Evolutionary conservation across 2,113 vertebrate genomes (phyloP), one percentile per base, ranked within the genome.

Genomic region (Heterocephalus glaber): DNA sequence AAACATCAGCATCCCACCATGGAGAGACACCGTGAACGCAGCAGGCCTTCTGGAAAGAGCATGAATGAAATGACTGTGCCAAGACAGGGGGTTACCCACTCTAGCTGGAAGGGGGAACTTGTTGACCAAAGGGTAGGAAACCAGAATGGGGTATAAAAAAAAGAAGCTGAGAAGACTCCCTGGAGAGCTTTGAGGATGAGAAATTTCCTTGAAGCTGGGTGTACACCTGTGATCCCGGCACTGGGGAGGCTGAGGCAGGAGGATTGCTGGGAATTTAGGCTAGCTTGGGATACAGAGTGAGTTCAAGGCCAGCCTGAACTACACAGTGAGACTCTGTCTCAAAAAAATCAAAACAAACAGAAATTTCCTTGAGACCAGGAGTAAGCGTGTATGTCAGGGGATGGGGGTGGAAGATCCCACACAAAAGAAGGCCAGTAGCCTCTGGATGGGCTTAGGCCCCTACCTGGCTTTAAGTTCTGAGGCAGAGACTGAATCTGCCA

Each of bases 401-500:
- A 12, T 5, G 2, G 7, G 28, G 8, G 49, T 33, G 49, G 47
- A 54, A 54, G 16, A 77, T 16, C 56, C 41, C 74, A 91, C 72
- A 88, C 47, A 86, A 86, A 91, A 89, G 89, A 26, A 95, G 54
- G 52, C 24, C 33, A 86, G 52, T 63, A 49, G 44, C 77, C 58
- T 96, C 86, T 94, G 63, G 80, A 22, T 89, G 76, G 85, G n/a
- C 47, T 88, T 66, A 86, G 68, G 61, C 88, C 61, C 96, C 92
- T 97, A 98, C 97, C 97, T 98, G 95, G 87, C 77, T 97, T 72
- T 79, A 87, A 70, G 74, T 82, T 96, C 61, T 95, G 80, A 94
- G 76, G 61, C 94, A 95, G 77, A 94, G 86, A 86, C 4, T 83
- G 82, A 87, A 79, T 94, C 83, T 95, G 60, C 66, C 85, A 97